Evolutionary conservation across 2,113 vertebrate species (phyloP).

Genomic region (Tragulus kanchil): DNA sequence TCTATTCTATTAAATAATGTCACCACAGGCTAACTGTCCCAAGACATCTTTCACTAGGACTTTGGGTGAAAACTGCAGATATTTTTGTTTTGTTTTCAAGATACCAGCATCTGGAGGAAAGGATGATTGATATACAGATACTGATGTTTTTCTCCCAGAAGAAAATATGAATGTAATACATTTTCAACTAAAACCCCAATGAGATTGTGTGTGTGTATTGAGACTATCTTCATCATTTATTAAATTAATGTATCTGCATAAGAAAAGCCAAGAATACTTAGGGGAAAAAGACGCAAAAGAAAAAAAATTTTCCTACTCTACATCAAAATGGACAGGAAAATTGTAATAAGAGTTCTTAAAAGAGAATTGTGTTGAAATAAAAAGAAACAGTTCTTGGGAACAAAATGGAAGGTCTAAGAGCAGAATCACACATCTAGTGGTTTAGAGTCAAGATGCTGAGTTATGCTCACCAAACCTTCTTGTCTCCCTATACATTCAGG

Average conservation of each 20-base stretch:
- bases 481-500: neutral
- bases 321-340: neutral
- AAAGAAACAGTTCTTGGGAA: neutral
- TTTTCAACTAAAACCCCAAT: neutral
- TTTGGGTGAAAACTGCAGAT: neutral
- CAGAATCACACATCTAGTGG: fast-evolving
- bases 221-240: neutral
- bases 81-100: neutral
- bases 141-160: neutral
- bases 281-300: neutral
- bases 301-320: neutral
- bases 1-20: neutral
- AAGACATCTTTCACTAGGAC: neutral
- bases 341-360: neutral
- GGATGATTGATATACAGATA: neutral
- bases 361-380: neutral
- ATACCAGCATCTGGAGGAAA: neutral
- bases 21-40: neutral
- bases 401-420: fast-evolving
- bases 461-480: fast-evolving
- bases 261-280: neutral
- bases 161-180: neutral
- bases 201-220: neutral
- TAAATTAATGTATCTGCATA: neutral
- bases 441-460: fast-evolving